Evolutionary conservation across 1,140 invertebrate genomes (phyloP), one percentile per base, ranked within the genome.

Genomic region (Protaetia brevitarsis): DNA sequence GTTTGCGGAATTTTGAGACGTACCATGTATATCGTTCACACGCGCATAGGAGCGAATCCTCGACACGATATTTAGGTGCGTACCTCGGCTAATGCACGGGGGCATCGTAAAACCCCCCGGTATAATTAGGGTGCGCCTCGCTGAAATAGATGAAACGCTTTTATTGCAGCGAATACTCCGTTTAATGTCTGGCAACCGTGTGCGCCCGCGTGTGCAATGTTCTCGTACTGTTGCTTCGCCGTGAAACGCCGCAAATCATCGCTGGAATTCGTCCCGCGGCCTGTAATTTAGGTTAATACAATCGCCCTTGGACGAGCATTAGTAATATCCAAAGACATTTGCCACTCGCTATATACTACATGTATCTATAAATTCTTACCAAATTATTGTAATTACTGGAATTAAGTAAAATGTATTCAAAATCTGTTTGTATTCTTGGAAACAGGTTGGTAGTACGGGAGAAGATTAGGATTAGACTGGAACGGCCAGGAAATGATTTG

Each of bases 81-180:
- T 59, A 29, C 57, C 2, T 13, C 19, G 16, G 3, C 26, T 59
- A 29, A 27, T 59, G 29, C 23, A 11, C 57, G 29, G 26, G 16
- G 41, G 41, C 41, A 51, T 10, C 57, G 16, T 59, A 59, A 59
- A 59, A 59, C 28, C 26, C 57, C 29, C 26, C 26, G 19, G 41
- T 59, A 59, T 59, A 59, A 59, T 59, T 59, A 59, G 27, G 29
- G 27, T 29, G 41, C 41, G 57, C 26, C 57, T 59, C 30, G 57
- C 57, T 13, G 26, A 31, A 59, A 59, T 59, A 59, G 57, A 29
- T 51, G 41, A 51, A 51, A 51, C 26, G 19, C 41, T 51, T 51
- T 51, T 51, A 51, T 51, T 51, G 26, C 41, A 16, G 21, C 11
- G 10, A 10, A 19, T 2, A 19, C 37, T 2, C 41, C 19, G 26